Evolutionary conservation across 2,113 vertebrate genomes (phyloP).

Genomic region (Lagopus leucura): DNA sequence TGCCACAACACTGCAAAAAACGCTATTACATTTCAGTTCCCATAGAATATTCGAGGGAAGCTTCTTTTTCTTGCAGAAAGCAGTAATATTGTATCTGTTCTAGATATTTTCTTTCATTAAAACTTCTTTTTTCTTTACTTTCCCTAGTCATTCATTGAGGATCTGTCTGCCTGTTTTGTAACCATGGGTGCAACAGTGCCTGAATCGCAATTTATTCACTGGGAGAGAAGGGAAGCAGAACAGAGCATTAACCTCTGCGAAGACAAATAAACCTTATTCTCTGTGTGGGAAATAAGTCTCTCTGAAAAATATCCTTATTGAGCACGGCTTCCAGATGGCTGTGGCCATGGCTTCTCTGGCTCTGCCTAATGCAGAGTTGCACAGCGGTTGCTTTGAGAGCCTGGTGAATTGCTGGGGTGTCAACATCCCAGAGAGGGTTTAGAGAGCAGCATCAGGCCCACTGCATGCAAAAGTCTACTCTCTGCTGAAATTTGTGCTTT

Average conservation of each 20-base stretch:
- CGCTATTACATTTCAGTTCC: not conserved
- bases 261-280: conserved; percentile 24
- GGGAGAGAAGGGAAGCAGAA: not conserved
- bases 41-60: not conserved
- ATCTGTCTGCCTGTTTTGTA: not conserved
- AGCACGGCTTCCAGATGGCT: not conserved
- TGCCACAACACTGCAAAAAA: not conserved
- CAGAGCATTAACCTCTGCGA: not conserved
- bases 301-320: not conserved
- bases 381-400: not conserved
- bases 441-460: not conserved
- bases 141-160: not conserved
- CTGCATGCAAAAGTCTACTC: not conserved
- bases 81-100: not conserved
- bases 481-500: not conserved
- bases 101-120: not conserved
- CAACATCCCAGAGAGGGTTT: not conserved
- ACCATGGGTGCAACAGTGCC: not conserved
- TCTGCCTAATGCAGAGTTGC: not conserved
- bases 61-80: not conserved
- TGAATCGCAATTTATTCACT: not conserved
- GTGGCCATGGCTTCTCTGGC: not conserved
- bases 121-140: not conserved
- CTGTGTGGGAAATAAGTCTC: conserved; percentile 5
- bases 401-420: not conserved